Evolutionary conservation across 2,797 vertebrate species (phyloP), one percentile per base, ranked within the genome.

Genomic region (Danio jaintianensis): DNA sequence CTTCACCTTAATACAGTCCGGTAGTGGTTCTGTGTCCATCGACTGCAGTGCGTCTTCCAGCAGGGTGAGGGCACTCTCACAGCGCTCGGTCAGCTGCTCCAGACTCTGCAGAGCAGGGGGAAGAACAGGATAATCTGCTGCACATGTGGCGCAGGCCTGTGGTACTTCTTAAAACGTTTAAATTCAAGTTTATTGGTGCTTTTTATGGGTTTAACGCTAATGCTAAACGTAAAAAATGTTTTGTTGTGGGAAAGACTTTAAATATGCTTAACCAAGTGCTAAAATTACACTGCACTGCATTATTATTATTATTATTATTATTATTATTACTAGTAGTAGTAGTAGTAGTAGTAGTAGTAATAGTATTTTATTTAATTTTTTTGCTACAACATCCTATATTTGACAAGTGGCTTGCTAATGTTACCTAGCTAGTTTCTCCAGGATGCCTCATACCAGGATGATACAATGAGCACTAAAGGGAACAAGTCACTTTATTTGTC

Each of bases 1-100:
- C 8, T 6, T 55, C 80, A 94, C 94, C 92, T 93, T 87, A 40
- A 94, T 93, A 83, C 87, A 86, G 64, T 89, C 88, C 1, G 93
- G 93, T 85, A 94, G 87, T 0, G 92, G 92, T 80, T 94, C 89
- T 0, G 83, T 20, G 7, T 93, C 91, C 90, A 95, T 89, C 1
- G 91, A 90, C 64, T 86, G 91, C 88, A 94, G 88, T 52, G 94
- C 91, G 2, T 92, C 93, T 71, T 82, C 92, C 3, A 95, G 85
- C 66, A 95, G 90, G 6, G 85, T 84, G 87, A 95, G 90, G 86
- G 93, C 93, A 69, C 92, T 91, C 85, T 93, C 88, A 80, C 94
- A 95, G 2, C 88, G 87, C 79, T 93, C 92, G 0, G 89, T 93
- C 83, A 95, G 88, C 86, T 89, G 90, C 85, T 95, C 94, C 86